Base-by-base conservation (phyloP, 2,113 vertebrate genomes). In the Dasyornis broadbenti region DNA sequence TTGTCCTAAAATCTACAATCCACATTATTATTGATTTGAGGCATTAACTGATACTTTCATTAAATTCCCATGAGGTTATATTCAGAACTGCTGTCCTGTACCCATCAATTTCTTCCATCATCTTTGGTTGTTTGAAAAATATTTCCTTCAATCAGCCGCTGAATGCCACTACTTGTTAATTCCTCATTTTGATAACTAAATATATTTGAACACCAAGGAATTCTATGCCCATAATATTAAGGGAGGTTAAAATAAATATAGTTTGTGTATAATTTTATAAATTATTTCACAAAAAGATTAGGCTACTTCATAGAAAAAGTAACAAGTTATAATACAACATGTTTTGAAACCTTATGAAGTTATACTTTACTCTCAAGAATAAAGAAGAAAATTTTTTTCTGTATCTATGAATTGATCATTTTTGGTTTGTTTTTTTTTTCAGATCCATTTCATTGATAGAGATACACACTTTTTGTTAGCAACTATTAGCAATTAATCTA, bases 91-190 rank as follows among this genome's bases (percentile, higher is more conserved):
- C 50, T 39, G 7, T 72, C 22, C 27, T n/a, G 24, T 53, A 65
- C 37, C 7, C 8, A 88, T 49, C 0, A 0, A 79, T 90, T 95
- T 76, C 49, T 86, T 82, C 10, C 4, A 54, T 61, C 31, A 3
- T 49, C 20, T 87, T 89, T 39, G 9, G 18, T 81, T 82, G 83
- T 94, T 90, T 91, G 37, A 80, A 95, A 94, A 94, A 83, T 37
- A 39, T 10, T 66, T 37, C 22, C 86, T 95, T 86, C 31, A 64
- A 23, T 69, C 72, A 76, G 6, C 11, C 21, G 44, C 33, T 37
- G 60, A 89, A 61, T 76, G 22, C 71, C 28, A 39, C 13, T 81
- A 52, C 33, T 75, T 77, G 3, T 37, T 89, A 94, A 89, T 89
- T 91, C 65, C 27, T 63, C 23, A 16, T 82, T 90, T 85, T 2